phyloP scores from a whole-genome alignment of 1,140 invertebrate genomes.

The Panagrolaimus sp. region DNA sequence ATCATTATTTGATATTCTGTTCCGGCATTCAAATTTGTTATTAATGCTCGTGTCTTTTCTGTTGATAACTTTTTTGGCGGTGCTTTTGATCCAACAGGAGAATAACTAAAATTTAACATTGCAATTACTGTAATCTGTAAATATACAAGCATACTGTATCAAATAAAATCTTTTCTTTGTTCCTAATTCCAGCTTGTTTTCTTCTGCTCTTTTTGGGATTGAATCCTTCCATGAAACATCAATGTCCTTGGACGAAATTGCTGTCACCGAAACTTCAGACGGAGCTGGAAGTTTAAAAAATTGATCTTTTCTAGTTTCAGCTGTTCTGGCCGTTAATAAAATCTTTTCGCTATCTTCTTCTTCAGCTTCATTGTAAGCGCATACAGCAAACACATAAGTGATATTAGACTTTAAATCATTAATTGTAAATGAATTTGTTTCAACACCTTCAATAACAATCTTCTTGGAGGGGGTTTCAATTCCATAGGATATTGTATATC shows the following conservation, averaged over 20 bases:
- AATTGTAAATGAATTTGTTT: conserved; percentile 48
- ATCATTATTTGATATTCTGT: conserved; percentile 34
- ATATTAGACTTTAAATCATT: conserved; percentile 45
- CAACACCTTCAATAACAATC: conserved; percentile 47
- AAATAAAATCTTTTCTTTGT: conserved; percentile 29
- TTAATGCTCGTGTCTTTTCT: conserved; percentile 17
- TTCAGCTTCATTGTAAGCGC: conserved; percentile 53
- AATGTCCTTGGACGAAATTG: conserved; percentile 23
- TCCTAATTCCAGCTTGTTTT: conserved; percentile 19
- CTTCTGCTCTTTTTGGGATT: conserved; percentile 28
- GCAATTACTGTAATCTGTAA: not conserved
- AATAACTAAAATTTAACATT: conserved; percentile 13
- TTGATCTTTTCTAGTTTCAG: not conserved
- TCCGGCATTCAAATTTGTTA: conserved; percentile 26
- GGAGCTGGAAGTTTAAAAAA: not conserved
- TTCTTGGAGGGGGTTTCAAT: conserved; percentile 42
- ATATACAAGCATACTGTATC: conserved; percentile 29
- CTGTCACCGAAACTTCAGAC: conserved; percentile 11
- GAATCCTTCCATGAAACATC: conserved; percentile 43
- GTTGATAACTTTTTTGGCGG: conserved; percentile 28
- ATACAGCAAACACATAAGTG: conserved; percentile 50
- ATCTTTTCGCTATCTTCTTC: conserved; percentile 52
- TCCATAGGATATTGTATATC: conserved; percentile 53
- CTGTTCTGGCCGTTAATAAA: conserved; percentile 32
- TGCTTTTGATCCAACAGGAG: conserved; percentile 20